Conservation (phyloP, 2,797 vertebrate species). For the Percopsis omiscomaycus region DNA sequence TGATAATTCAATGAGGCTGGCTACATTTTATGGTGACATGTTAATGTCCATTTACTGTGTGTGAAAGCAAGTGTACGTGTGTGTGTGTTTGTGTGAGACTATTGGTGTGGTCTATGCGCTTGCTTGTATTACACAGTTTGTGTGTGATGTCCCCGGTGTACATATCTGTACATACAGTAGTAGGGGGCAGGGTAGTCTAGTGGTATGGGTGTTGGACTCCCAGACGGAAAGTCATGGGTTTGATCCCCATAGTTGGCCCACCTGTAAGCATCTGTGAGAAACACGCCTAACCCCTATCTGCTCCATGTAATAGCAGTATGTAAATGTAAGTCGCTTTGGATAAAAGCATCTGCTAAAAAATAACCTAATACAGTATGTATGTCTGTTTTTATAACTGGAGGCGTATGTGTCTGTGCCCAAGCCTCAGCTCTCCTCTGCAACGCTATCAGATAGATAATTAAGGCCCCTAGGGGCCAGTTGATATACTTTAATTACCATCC, state of each 20-base stretch:
- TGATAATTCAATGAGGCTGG: constrained; percentile 24
- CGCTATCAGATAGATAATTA: constrained; percentile 66
- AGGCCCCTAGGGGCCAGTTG: constrained; percentile 54
- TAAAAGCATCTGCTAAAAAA: too few relatives aligned
- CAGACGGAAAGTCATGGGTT: background rate
- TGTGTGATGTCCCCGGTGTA: background rate
- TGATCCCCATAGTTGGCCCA: too few relatives aligned
- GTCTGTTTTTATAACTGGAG: background rate
- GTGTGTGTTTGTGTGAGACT: background rate
- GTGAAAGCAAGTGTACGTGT: constrained; percentile 3
- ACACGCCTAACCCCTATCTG: too few relatives aligned
- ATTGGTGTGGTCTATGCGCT: background rate
- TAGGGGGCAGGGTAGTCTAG: too few relatives aligned
- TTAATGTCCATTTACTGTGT: constrained; percentile 37
- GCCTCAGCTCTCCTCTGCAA: constrained; percentile 44
- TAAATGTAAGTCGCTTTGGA: too few relatives aligned
- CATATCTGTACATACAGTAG: background rate
- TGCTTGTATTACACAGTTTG: background rate
- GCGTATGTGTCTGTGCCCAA: constrained; percentile 24
- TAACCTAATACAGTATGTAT: background rate
- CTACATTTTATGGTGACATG: constrained; percentile 24
- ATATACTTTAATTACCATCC: constrained; percentile 70
- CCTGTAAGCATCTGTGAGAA: too few relatives aligned
- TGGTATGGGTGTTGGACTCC: too few relatives aligned
- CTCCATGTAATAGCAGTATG: too few relatives aligned